Base-by-base conservation (phyloP, 2,113 vertebrate genomes). In the Sclerurus mexicanus region DNA sequence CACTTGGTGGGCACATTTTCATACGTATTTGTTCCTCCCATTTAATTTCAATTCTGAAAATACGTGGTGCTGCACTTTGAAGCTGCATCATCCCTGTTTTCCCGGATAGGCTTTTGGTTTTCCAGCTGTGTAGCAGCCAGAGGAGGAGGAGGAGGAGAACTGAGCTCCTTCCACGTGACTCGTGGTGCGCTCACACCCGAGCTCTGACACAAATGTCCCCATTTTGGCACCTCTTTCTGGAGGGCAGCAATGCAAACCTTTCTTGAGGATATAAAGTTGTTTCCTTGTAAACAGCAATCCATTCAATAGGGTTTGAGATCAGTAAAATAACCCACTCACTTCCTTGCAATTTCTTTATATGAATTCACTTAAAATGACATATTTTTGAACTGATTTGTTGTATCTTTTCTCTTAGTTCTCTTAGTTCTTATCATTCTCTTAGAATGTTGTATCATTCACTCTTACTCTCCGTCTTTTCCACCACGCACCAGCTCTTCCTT, bases 101-200 rank as follows among this genome's bases (percentile, higher is more conserved):
- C 56, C 47, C 39, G 56, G 2, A 0, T 21, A 53, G 56, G 40
- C 15, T 90, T 87, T 77, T 44, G 42, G 22, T 63, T 80, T 63
- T 56, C 18, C n/a, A 90, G 3, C 42, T 53, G 13, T 14, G 8
- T 12, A 59, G 71, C 63, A 74, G 42, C 27, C 42, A 31, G 4
- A 39, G 82, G 58, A 87, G 33, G 20, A 79, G 33, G 20, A 79
- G 40, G 35, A 72, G 67, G 46, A 64, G 20, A 37, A 62, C 47
- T 3, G 6, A 42, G 9, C 28, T 78, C 39, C 46, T 90, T 64
- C 35, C 40, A 3, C 58, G 7, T 58, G 59, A 25, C 46, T 35
- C n/a, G 13, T n/a, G 22, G 4, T 5, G 2, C 10, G 5, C 11
- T 52, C 15, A 6, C 50, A 8, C 0, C 1, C 37, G 9, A 69